phyloP scores from a whole-genome alignment of 2,113 vertebrate genomes.

The Rhagologus leucostigma region DNA sequence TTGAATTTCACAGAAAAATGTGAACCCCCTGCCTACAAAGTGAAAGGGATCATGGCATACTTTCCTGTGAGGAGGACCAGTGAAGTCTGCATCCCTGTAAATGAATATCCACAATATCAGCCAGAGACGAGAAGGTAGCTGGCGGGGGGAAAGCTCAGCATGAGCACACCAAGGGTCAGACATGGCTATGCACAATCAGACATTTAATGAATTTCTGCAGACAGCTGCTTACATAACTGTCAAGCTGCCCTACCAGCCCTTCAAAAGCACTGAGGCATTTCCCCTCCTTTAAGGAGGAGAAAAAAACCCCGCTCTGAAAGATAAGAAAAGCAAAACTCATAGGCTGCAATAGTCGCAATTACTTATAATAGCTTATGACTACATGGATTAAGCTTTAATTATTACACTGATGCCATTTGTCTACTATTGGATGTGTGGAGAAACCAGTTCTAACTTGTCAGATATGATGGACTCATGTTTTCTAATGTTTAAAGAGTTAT shows the following conservation, averaged over 20 bases:
- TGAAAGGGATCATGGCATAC: not conserved
- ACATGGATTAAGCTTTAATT: constrained; percentile 41
- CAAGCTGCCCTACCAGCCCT: constrained; percentile 25
- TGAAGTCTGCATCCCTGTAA: not conserved
- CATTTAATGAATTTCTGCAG: constrained; percentile 63
- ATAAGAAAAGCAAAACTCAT: constrained; percentile 5
- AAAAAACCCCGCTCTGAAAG: not conserved
- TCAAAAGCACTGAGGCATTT: constrained; percentile 41
- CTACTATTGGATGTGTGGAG: not conserved
- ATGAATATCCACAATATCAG: constrained; percentile 25
- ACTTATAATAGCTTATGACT: constrained; percentile 48
- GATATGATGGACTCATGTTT: not conserved
- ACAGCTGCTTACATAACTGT: constrained; percentile 51
- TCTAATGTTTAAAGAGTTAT: not conserved
- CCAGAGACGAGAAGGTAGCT: not conserved
- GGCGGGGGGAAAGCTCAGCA: not conserved
- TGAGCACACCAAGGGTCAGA: constrained; percentile 38
- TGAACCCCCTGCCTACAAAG: not conserved
- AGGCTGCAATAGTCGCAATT: not conserved
- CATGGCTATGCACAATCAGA: constrained; percentile 21
- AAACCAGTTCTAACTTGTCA: constrained; percentile 34
- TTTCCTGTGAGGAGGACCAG: not conserved
- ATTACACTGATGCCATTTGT: constrained; percentile 22
- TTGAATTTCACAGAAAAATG: not conserved
- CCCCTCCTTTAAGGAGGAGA: not conserved